Conservation (phyloP, 2,888 invertebrate genomes). For the Holacanthella duospinosa region DNA sequence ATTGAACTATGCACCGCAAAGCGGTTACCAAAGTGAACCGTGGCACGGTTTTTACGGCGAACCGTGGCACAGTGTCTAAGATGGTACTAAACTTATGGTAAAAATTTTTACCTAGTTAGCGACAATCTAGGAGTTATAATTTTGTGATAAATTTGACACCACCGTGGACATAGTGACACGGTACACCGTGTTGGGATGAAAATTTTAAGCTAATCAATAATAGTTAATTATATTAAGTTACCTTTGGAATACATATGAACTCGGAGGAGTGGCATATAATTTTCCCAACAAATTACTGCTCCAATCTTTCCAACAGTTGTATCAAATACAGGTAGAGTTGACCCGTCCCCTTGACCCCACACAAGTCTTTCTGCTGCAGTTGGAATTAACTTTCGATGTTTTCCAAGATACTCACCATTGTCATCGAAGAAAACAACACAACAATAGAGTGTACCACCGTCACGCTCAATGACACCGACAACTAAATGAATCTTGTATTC, state of each 20-base stretch:
- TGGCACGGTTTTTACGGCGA: too few relatives aligned
- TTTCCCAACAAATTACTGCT: constrained; percentile 28
- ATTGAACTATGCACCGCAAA: too few relatives aligned
- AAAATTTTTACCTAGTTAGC: too few relatives aligned
- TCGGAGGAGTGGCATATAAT: constrained; percentile 24
- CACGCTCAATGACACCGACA: constrained; percentile 24
- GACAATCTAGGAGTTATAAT: too few relatives aligned
- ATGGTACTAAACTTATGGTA: too few relatives aligned
- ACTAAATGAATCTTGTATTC: constrained; percentile 19
- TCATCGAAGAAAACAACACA: constrained; percentile 21
- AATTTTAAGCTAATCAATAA: too few relatives aligned
- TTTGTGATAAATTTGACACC: too few relatives aligned
- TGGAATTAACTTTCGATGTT: constrained; percentile 25
- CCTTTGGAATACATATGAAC: constrained; percentile 26
- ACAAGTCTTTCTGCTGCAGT: constrained; percentile 22
- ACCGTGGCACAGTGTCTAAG: too few relatives aligned
- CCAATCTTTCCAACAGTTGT: constrained; percentile 23
- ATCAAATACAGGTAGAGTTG: constrained; percentile 18
- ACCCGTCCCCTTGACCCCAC: constrained; percentile 27
- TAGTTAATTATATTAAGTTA: too few relatives aligned
- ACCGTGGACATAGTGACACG: too few relatives aligned
- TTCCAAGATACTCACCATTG: constrained; percentile 17
- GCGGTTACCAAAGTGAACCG: too few relatives aligned
- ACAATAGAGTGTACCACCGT: constrained; percentile 24
- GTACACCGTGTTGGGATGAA: too few relatives aligned